Percentiles rank a stretch among this genome's conserved stretches.
Evolutionary conservation across 2,888 invertebrate genomes (phyloP).

Genomic region (Saturnia japonica): DNA sequence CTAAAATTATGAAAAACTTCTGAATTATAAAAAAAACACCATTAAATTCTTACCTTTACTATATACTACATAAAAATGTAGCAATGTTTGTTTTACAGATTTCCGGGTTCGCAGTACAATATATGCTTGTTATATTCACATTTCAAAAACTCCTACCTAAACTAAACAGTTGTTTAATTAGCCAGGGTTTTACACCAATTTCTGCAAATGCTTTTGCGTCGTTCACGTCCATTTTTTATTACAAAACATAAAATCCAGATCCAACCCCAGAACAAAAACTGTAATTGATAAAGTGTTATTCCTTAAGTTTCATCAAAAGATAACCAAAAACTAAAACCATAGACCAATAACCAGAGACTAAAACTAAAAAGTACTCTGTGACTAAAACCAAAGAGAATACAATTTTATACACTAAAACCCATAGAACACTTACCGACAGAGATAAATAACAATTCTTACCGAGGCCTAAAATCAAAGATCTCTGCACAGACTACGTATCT

Average conservation of each 20-base stretch:
- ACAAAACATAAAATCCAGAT: neutral
- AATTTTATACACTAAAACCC: too few relatives aligned
- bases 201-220: slow-evolving; percentile 79
- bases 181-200: slow-evolving; percentile 87
- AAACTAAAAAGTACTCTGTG: too few relatives aligned
- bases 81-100: neutral
- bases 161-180: slow-evolving; percentile 85
- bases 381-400: too few relatives aligned
- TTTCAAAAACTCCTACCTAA: slow-evolving; percentile 80
- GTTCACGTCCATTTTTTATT: slow-evolving; percentile 51
- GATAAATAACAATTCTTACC: too few relatives aligned
- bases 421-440: too few relatives aligned
- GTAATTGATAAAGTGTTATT: neutral
- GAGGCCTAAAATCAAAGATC: too few relatives aligned
- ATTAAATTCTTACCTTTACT: neutral
- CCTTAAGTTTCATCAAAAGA: neutral
- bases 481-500: too few relatives aligned
- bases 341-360: too few relatives aligned
- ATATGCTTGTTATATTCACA: neutral
- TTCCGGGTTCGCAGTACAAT: neutral
- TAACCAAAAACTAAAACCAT: too few relatives aligned
- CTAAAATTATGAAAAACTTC: slow-evolving; percentile 62
- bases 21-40: neutral
- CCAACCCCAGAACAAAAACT: neutral
- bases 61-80: neutral